Base-by-base conservation (phyloP, 2,888 invertebrate species). In the Blastobasis adustella region DNA sequence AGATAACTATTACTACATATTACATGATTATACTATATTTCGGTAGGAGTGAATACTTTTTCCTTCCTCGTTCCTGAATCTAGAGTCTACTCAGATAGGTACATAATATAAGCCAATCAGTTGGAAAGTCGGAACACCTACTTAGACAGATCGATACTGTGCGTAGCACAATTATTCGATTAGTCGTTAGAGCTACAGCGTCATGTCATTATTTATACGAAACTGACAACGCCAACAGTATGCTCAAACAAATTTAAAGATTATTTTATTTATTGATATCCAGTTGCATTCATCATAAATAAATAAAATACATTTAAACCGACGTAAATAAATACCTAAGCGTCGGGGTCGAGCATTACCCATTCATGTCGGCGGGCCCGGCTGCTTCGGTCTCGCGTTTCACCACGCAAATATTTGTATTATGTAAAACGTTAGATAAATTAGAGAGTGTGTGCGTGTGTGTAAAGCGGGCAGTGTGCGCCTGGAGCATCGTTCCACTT, bases 401-500 rank as follows among this genome's bases (percentile, higher is more conserved):
- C 63, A 61, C 65, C 58, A 59, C 56, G 58, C 62, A 64, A 67
- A 63, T 64, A 63, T 65, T 62, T 58, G 61, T 54, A 60, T 66
- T 66, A 67, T 63, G 60, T 69, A 68, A 65, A 65, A 56, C 49
- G 54, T 62, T 58, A 49, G 49, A 47, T 58, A 59, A 61, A 60
- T 62, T 63, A 63, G 62, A 63, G 60, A 57, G 56, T 52, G 57
- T 58, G 55, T 68, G 66, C 62, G 56, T 52, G 56, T 58, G 55
- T 68, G 66, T 62, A 65, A 66, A 62, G 65, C 63, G 67, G 67
- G 61, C 67, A 68, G 67, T 61, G 58, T 56, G 59, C 58, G 60
- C 60, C 62, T 63, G 65, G 66, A 60, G 61, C 67, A 73, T 71
- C 72, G 82, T 76, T 82, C 83, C 70, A 83, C 77, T 82, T 81